Percentiles rank a stretch among this genome's conserved stretches.
Conservation (phyloP, 2,113 vertebrate species). For the Ranitomeya imitator region DNA sequence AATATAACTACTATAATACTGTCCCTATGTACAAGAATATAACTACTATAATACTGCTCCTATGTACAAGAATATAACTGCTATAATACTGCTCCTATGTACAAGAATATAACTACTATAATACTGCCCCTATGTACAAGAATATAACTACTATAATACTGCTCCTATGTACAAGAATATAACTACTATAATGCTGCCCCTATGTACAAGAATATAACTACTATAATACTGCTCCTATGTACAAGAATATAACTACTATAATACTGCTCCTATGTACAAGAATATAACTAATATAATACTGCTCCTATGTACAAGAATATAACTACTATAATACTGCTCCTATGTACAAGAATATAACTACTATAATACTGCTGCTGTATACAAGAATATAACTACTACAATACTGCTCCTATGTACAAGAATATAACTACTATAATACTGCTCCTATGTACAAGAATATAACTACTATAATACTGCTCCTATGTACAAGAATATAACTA, state of each 20-base stretch:
- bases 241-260: conserved; percentile 8
- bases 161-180: neutral
- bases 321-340: conserved; percentile 6
- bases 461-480: neutral
- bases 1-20: conserved; percentile 9
- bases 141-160: neutral
- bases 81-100: neutral
- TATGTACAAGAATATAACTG: neutral
- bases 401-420: neutral
- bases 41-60: conserved; percentile 2
- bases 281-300: conserved; percentile 9
- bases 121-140: neutral
- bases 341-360: neutral
- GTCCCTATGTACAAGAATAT: neutral
- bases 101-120: conserved; percentile 4
- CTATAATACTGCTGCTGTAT: neutral
- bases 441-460: neutral
- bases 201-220: neutral
- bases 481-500: neutral
- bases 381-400: conserved; percentile 8
- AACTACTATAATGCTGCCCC: neutral
- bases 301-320: neutral
- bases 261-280: neutral
- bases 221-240: neutral
- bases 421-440: conserved; percentile 9